These are phyloP conservation scores for Oligia strigilis DNA, from an alignment of 2,888 invertebrate genomes.

Conservation along the genomic window DNA sequence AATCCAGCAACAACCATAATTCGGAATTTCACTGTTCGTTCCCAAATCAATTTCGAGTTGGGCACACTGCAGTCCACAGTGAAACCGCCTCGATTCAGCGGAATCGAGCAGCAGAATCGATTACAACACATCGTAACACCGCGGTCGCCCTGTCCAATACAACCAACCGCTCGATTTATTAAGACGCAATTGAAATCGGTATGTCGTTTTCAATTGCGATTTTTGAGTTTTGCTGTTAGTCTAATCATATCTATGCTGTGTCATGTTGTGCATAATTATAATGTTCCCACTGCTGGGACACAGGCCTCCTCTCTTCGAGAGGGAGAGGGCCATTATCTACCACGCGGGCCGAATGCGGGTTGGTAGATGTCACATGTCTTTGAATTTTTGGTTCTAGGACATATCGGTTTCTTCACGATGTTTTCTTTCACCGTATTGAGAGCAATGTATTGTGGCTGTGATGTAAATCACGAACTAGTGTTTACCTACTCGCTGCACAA, in stretches of 20 bases:
- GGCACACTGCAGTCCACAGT: slow-evolving; percentile 48
- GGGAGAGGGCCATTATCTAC: no score
- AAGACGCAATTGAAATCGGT: slow-evolving; percentile 69
- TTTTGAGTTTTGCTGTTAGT: slow-evolving; percentile 12
- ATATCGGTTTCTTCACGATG: no score
- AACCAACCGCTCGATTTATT: slow-evolving; percentile 69
- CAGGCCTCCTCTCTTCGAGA: no score
- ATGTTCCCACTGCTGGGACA: no score
- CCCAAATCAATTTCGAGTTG: slow-evolving; percentile 51
- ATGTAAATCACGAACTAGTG: not conserved
- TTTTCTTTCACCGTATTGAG: no score
- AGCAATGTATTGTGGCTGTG: not conserved
- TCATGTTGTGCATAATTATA: not conserved
- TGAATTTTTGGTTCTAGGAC: no score
- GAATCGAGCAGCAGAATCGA: slow-evolving; percentile 72
- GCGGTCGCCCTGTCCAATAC: slow-evolving; percentile 66
- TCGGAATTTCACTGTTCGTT: slow-evolving; percentile 46
- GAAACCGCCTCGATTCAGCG: slow-evolving; percentile 65
- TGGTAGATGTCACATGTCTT: not conserved
- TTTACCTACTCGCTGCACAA: no score
- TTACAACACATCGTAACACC: slow-evolving; percentile 69
- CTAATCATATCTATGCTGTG: not conserved
- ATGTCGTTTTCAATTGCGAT: slow-evolving; percentile 57
- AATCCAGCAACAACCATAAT: slow-evolving; percentile 31
- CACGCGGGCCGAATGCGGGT: no score